Evolutionary conservation across 2,797 vertebrate species (phyloP), one percentile per base, ranked within the genome.

Genomic region (Pachyuromys duprasi): DNA sequence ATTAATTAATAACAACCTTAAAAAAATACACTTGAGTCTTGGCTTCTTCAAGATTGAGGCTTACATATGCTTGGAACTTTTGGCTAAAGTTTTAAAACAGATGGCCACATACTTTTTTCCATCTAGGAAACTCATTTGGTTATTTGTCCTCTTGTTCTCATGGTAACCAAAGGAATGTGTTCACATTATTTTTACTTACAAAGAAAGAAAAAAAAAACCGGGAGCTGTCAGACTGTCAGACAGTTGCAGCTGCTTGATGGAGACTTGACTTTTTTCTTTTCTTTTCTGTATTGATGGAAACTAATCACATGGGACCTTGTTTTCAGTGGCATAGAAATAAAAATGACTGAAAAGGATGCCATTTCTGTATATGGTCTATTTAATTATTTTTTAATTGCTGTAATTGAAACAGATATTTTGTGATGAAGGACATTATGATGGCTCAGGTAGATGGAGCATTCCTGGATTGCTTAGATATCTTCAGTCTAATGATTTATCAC

Each of bases 31-130:
- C 84, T 89, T 87, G 75, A 28, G 8, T 91, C 45, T 42, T 93
- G 62, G 42, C 9, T 94, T 94, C 84, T 91, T 93, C 76, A 74
- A 81, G 31, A n/a, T 63, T 80, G 13, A 65, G 76, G 76, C 76
- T 87, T 91, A 60, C 12, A 65, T 78, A 78, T 2, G 20, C 80
- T 96, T 96, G 87, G 87, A 90, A 94, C 97, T 83, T 95, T 86
- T 96, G 96, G 94, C 91, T 74, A 90, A 89, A 92, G 63, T 96
- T 96, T 95, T 93, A 91, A 90, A 36, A 24, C 86, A 95, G 95
- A 90, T 95, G 63, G 6, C 5, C 42, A 45, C 74, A 67, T 86
- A 81, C 18, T 94, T 89, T 82, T n/a, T 79, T 55, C 45, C 78
- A 79, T 89, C 62, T 76, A 88, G 91, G 90, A 95, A 95, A 45